Conservation (phyloP, 1,140 invertebrate genomes). For the Drosophila albomicans region DNA sequence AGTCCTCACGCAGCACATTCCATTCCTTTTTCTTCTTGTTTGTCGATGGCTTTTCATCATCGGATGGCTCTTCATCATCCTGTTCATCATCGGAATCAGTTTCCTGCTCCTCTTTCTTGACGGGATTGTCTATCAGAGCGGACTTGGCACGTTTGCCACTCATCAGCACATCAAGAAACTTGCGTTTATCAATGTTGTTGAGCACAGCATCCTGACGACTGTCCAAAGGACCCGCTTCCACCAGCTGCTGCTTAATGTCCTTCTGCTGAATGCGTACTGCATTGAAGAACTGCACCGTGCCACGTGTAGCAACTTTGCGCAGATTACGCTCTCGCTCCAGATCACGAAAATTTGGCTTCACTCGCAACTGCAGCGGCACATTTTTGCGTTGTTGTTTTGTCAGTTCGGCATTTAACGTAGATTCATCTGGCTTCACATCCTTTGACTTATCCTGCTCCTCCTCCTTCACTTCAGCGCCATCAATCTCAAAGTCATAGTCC, state of each 20-base stretch:
- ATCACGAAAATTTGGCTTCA: constrained; percentile 91
- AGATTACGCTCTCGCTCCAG: constrained; percentile 91
- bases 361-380: constrained; percentile 88
- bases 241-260: constrained; percentile 90
- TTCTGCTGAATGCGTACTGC: constrained; percentile 94
- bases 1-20: constrained; percentile 90
- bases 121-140: constrained; percentile 86
- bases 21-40: constrained; percentile 85
- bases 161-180: constrained; percentile 94
- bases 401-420: constrained; percentile 61
- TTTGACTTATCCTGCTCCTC: constrained; percentile 39
- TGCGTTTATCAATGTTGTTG: constrained; percentile 91
- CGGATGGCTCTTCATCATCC: constrained; percentile 32
- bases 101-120: constrained; percentile 85
- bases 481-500: constrained; percentile 85
- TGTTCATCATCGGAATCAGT: constrained; percentile 73
- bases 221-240: constrained; percentile 91
- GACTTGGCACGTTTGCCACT: constrained; percentile 88
- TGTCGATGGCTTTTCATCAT: constrained; percentile 10
- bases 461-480: constrained; percentile 85
- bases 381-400: constrained; percentile 83
- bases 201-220: constrained; percentile 93
- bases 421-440: constrained; percentile 81
- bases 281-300: constrained; percentile 96
- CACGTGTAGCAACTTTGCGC: constrained; percentile 94